Evolutionary conservation across 2,113 vertebrate genomes (phyloP).

Genomic region (Aspiorhynchus laticeps): DNA sequence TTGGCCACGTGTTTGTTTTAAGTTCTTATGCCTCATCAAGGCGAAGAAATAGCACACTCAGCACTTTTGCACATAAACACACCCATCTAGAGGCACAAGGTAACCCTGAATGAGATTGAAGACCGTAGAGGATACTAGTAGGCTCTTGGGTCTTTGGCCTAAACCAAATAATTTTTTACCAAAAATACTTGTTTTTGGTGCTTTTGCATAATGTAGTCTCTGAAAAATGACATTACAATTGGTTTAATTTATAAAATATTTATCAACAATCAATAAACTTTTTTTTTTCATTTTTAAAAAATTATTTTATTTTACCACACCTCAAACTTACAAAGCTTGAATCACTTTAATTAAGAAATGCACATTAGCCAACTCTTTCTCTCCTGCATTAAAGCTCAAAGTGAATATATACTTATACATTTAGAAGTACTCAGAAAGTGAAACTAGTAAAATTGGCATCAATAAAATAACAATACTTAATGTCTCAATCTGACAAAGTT

Average conservation of each 20-base stretch:
- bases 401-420: slow-evolving; percentile 47
- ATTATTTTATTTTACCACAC: slow-evolving; percentile 34
- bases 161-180: neutral
- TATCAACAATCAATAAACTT: slow-evolving; percentile 64
- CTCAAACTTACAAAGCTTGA: slow-evolving; percentile 58
- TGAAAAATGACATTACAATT: slow-evolving; percentile 54
- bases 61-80: slow-evolving; percentile 62
- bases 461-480: slow-evolving; percentile 52
- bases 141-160: neutral
- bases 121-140: neutral
- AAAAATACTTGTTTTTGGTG: neutral
- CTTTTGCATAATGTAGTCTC: neutral
- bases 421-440: slow-evolving; percentile 57
- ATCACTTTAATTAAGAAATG: slow-evolving; percentile 58
- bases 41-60: slow-evolving; percentile 70
- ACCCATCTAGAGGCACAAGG: slow-evolving; percentile 47
- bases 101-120: neutral
- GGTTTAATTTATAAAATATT: slow-evolving; percentile 79
- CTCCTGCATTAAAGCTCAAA: slow-evolving; percentile 83
- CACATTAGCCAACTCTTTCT: slow-evolving; percentile 78
- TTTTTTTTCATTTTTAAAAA: slow-evolving; percentile 28
- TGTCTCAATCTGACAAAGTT: slow-evolving; percentile 44
- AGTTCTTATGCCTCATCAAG: slow-evolving; percentile 64
- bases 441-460: slow-evolving; percentile 54
- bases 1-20: slow-evolving; percentile 69